Evolutionary conservation across 2,113 vertebrate species (phyloP), one percentile per base, ranked within the genome.

Genomic region (Coptodon bakossiorum): DNA sequence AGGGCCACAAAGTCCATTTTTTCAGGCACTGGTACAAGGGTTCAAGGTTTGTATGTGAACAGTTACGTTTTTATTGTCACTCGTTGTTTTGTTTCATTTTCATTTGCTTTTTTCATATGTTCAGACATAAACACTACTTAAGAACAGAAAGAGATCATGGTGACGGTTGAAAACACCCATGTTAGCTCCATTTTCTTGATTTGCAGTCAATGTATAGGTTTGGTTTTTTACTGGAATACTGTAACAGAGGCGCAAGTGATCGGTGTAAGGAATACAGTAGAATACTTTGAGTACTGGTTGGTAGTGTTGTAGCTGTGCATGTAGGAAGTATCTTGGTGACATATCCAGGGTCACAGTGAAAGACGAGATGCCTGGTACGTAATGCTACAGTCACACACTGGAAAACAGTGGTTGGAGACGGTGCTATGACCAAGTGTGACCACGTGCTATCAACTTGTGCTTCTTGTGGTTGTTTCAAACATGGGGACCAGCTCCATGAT

Each of bases 181-280:
- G 24, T n/a, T 31, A 50, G 43, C 71, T 78, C 27, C 16, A 50
- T 48, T 48, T 45, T 76, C 16, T 50, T 19, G 40, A 6, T 50
- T 78, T 76, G 43, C 14, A 16, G 24, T 71, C 24, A 71, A 43
- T 40, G 12, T 43, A 71, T 24, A 7, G 36, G n/a, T 71, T 71
- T 71, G 12, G 40, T 14, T 40, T 68, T 40, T 40, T 22, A 66
- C 38, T 43, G n/a, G 36, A 43, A 71, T 40, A 43, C 36, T 24
- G 36, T 43, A 40, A 71, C n/a, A 71, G 3, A 38, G 36, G 63
- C 1, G 11, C 88, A 95, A 84, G 92, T 90, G 91, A 88, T 94
- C 95, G 96, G 93, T 95, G 94, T 91, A 43, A 10, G 66, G 66
- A 73, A 16, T 43, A 45, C 38, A 71, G 36, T 71, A 71, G 96